Evolutionary conservation across 2,888 invertebrate genomes (phyloP).

Genomic region (Amphipyra berbera): DNA sequence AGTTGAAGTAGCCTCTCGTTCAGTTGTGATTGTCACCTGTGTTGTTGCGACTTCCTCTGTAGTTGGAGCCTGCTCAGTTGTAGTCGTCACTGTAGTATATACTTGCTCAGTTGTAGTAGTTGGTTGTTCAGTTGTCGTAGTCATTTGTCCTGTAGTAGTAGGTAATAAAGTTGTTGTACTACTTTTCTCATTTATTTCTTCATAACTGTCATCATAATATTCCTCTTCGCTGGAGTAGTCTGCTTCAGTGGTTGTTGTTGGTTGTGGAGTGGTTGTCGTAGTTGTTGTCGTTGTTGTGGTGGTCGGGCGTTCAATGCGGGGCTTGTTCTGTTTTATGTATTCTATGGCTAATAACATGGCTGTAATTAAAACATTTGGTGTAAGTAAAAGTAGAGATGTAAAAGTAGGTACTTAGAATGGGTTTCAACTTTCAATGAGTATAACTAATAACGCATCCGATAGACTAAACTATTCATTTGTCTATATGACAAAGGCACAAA

Average conservation of each 20-base stretch:
- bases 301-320: slow-evolving; percentile 45
- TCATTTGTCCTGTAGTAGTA: slow-evolving; percentile 11
- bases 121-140: slow-evolving; percentile 21
- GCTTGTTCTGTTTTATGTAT: slow-evolving; percentile 64
- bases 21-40: no score
- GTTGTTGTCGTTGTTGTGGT: slow-evolving; percentile 37
- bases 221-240: slow-evolving; percentile 11
- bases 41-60: slow-evolving; percentile 1
- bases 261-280: slow-evolving; percentile 6
- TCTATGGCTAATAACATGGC: slow-evolving; percentile 69
- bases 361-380: slow-evolving; percentile 59
- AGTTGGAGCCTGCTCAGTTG: neutral
- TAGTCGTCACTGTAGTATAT: neutral
- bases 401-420: no score
- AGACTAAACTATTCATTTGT: no score
- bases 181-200: slow-evolving; percentile 14
- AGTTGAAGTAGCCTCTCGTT: no score
- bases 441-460: no score
- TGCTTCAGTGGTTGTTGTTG: neutral
- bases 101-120: slow-evolving; percentile 12
- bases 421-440: no score
- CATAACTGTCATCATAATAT: neutral
- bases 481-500: no score
- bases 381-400: no score
- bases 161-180: slow-evolving; percentile 27